phyloP scores from a whole-genome alignment of 2,113 vertebrate species.

The Limanda limanda region DNA sequence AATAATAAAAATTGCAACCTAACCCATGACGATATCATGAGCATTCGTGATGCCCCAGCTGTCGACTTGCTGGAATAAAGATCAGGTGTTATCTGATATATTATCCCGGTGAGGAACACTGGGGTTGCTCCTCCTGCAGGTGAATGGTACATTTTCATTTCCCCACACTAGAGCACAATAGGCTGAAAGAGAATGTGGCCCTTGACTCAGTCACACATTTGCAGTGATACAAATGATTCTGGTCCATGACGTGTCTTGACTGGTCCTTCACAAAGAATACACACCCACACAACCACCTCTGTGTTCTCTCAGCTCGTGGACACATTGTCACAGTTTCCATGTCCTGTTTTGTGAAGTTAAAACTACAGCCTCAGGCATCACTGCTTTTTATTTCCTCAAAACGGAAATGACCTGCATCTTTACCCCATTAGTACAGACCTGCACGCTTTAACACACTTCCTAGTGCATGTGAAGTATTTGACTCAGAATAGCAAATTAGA shows the following conservation, averaged over 20 bases:
- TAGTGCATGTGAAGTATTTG: constrained; percentile 33
- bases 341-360: constrained; percentile 55
- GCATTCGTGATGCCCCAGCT: no score
- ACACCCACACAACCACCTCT: constrained; percentile 12
- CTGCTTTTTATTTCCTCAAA: constrained; percentile 52
- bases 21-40: neutral
- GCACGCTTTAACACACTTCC: constrained; percentile 43
- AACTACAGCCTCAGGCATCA: constrained; percentile 57
- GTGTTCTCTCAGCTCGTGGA: constrained; percentile 38
- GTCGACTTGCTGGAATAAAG: no score
- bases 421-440: constrained; percentile 53
- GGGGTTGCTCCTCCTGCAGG: no score
- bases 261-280: constrained; percentile 5
- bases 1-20: neutral
- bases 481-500: constrained; percentile 33
- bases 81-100: no score
- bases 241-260: neutral
- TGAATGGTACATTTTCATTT: neutral
- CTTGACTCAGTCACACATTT: neutral
- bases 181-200: neutral
- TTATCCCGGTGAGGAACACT: no score
- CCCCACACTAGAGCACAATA: neutral
- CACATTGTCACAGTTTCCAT: constrained; percentile 72
- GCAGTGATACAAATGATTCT: neutral
- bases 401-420: constrained; percentile 71